A percentile compares a stretch with the other conserved stretches of the same genome.
These are phyloP conservation scores for Toxotes chatareus DNA, from an alignment of 2,113 vertebrate genomes.

Conservation along the genomic window DNA sequence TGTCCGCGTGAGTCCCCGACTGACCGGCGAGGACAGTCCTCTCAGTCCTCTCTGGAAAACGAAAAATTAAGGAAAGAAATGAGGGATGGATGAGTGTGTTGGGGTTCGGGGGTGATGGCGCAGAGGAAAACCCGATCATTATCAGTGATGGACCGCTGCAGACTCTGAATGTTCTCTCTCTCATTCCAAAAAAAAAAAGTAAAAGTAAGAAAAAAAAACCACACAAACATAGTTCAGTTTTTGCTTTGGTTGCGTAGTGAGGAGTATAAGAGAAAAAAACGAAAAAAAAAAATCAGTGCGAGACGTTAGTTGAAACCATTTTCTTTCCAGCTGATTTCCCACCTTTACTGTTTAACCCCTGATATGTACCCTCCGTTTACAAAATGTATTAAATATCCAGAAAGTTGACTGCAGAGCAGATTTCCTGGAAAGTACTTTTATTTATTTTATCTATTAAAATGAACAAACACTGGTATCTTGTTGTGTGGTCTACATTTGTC, in stretches of 20 bases:
- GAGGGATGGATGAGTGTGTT: conserved; percentile 8
- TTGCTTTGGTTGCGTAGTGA: conserved; percentile 61
- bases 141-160: conserved; percentile 58
- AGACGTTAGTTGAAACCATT: conserved; percentile 29
- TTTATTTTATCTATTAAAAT: conserved; percentile 85
- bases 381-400: conserved; percentile 75
- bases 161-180: conserved; percentile 78
- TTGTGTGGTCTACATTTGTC: conserved; percentile 56
- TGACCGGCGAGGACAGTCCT: neutral
- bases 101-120: neutral
- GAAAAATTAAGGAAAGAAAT: neutral
- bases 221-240: conserved; percentile 41
- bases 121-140: conserved; percentile 13
- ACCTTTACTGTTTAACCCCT: conserved; percentile 34
- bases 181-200: neutral
- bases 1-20: conserved; percentile 62
- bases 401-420: conserved; percentile 74
- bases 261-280: conserved; percentile 36
- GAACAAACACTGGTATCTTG: conserved; percentile 70
- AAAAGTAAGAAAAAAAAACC: too few species aligned
- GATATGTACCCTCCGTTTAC: conserved; percentile 43
- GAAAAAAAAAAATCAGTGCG: conserved; percentile 27
- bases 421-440: conserved; percentile 75
- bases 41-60: conserved; percentile 28
- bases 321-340: conserved; percentile 20